Evolutionary conservation across 2,888 invertebrate genomes (phyloP), one percentile per base, ranked within the genome.

Genomic region (Ophioninae sp.): DNA sequence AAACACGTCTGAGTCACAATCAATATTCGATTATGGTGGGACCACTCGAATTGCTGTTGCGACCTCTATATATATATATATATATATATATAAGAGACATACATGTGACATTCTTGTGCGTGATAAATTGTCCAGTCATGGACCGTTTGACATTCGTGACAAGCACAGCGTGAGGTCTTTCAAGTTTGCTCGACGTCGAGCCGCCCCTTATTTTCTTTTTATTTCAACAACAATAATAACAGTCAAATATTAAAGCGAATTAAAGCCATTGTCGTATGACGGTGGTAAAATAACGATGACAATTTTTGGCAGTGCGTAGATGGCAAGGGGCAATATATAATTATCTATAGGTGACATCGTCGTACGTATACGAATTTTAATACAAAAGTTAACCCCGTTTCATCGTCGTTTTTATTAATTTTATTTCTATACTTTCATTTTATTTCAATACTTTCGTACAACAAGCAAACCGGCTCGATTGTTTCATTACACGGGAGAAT

Each of bases 1-100:
- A 56, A 78, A 75, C 78, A 50, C 50, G 83, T 78, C 83, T 70
- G 67, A 81, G 75, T 81, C 70, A 79, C 79, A 84, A 84, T 84
- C 81, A 81, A 75, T 81, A 72, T 84, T 84, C 84, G 81, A 84
- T 84, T 84, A 84, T 75, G 78, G 81, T 84, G 84, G 81, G 81
- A 84, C 78, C 65, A 79, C 72, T 79, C 37, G 84, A 84, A 81
- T 69, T 65, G 69, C 69, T 68, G 69, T 77, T 59, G 74, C 80
- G 80, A 83, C 77, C 80, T 41, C 39, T 50, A 65, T 65, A 65
- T 8, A 62, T 59, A 61, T 37, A 50, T 59, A 59, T 62, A 62
- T 65, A 37, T 65, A 65, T 65, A 65, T 17, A 62, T 44, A 30
- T 50, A 56, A 41, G 2, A 62, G 30, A 61, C 20, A 44, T 3